phyloP scores from a whole-genome alignment of 2,797 vertebrate genomes.

The Ispidina picta region DNA sequence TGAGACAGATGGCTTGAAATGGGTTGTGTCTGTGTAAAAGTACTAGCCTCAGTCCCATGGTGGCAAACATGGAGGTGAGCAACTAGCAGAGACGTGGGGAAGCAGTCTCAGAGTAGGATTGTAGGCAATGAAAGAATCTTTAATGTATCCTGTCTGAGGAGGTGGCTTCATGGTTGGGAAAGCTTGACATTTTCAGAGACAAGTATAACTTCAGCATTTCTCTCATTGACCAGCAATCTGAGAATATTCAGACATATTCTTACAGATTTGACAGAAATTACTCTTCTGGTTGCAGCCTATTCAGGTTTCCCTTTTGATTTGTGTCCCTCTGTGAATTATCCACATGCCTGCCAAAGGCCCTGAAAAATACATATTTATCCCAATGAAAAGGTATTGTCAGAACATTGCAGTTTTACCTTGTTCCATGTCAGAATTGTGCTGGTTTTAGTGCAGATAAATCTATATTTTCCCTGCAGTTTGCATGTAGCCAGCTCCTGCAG shows the following conservation, averaged over 20 bases:
- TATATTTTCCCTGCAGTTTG: not conserved
- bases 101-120: not conserved
- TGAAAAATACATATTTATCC: not conserved
- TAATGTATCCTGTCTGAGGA: not conserved
- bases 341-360: not conserved
- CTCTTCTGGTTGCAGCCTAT: not conserved
- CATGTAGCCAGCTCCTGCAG: not conserved
- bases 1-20: not conserved
- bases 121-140: not conserved
- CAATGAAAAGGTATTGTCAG: not conserved
- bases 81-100: fast-evolving
- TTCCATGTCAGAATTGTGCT: not conserved
- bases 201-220: not conserved
- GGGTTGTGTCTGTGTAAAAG: not conserved
- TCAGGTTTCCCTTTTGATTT: not conserved
- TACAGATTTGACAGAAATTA: not conserved
- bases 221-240: not conserved
- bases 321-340: not conserved
- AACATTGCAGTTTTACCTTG: not conserved
- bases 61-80: not conserved
- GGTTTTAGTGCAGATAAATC: not conserved
- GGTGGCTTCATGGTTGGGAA: not conserved
- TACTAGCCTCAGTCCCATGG: not conserved
- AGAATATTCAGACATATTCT: not conserved
- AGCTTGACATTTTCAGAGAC: not conserved